Evolutionary conservation across 2,113 vertebrate species (phyloP), one percentile per base, ranked within the genome.

Genomic region (Sakesphorus luctuosus): DNA sequence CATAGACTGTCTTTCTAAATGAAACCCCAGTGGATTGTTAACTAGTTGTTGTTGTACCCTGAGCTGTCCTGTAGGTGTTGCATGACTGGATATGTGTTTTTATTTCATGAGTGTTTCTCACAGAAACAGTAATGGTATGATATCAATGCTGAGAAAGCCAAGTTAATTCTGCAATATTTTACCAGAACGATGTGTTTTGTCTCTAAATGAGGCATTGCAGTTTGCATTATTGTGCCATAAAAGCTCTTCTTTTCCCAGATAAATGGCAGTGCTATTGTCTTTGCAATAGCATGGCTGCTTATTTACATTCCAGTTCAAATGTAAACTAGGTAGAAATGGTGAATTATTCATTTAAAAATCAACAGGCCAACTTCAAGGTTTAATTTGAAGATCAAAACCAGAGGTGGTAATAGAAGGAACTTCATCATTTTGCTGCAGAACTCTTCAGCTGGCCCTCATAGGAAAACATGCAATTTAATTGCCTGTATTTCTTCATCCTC

Each of bases 221-320:
- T 84, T 92, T 87, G 44, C 87, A 40, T 93, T 95, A 93, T 78
- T 93, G 79, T 36, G 52, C 66, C 80, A 91, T 91, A 94, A 94
- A 96, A 92, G 87, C 66, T 40, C 63, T 77, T 93, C 14, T 68
- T 94, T 96, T 91, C 93, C 56, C 72, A 94, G 72, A 73, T 61
- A 93, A 85, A 95, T 95, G 87, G 92, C 84, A 96, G 71, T 76
- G 35, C 93, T 94, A 90, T 67, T 93, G 53, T 84, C 58, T 94
- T 84, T 3, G 4, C 77, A 84, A 67, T 63, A 92, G 62, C 38
- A 68, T 61, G 47, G 63, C 90, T 92, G 86, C 71, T 89, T 96
- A 86, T 95, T 93, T 93, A 89, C 71, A 81, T 82, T 63, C n/a
- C 81, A 85, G 84, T 93, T 95, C 67, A 88, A 92, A 90, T 90